phyloP scores from a whole-genome alignment of 2,113 vertebrate genomes.

The Alexandromys fortis region DNA sequence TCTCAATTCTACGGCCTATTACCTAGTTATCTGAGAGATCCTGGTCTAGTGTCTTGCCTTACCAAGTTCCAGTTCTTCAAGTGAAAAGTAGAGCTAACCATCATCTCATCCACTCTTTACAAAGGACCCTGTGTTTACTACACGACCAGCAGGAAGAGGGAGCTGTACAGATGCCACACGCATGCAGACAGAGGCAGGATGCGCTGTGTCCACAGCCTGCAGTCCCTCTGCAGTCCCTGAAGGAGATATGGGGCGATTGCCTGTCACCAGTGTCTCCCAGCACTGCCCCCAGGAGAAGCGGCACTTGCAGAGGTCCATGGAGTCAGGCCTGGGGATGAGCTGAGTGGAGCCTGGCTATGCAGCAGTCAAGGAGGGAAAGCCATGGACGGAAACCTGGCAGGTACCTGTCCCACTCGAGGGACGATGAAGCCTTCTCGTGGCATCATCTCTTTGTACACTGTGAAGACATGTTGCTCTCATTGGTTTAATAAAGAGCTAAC shows the following conservation, averaged over 20 bases:
- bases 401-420: neutral
- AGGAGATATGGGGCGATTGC: neutral
- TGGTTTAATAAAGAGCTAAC: no score
- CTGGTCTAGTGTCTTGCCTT: neutral
- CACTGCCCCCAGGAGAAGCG: neutral
- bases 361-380: neutral
- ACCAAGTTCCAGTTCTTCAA: neutral
- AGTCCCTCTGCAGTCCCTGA: neutral
- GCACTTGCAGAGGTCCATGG: neutral
- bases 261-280: rapidly evolving
- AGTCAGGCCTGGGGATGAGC: neutral
- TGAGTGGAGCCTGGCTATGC: neutral
- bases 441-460: no score
- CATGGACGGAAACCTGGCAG: neutral
- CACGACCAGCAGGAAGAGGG: neutral
- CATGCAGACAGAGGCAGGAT: neutral
- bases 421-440: neutral
- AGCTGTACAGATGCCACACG: rapidly evolving
- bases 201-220: neutral
- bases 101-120: neutral
- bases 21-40: neutral
- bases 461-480: no score
- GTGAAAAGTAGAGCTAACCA: neutral
- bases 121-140: neutral
- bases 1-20: neutral